Conservation (phyloP, 2,797 vertebrate genomes). For the Streptopelia turtur region DNA sequence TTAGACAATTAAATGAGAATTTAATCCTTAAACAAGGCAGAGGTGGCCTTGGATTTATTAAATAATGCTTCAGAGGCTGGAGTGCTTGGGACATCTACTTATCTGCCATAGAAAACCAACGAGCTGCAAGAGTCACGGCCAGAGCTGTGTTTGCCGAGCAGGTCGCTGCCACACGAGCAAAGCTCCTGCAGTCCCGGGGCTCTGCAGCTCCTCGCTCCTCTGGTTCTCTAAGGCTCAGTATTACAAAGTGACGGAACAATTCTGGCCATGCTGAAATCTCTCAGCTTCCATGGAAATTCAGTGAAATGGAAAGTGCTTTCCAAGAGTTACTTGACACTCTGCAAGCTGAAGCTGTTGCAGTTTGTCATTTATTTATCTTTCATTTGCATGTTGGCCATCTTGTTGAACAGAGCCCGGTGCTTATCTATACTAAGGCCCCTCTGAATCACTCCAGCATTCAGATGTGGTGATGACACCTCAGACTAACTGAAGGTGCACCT, state of each 20-base stretch:
- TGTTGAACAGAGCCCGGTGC: not conserved
- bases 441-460: not conserved
- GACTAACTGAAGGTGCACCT: not conserved
- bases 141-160: rapidly evolving
- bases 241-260: not conserved
- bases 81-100: not conserved
- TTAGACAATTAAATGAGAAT: not conserved
- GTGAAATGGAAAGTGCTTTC: conserved; percentile 33
- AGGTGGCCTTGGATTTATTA: not conserved
- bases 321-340: conserved; percentile 15
- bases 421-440: not conserved
- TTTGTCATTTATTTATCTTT: conserved; percentile 51
- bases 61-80: not conserved
- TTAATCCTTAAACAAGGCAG: not conserved
- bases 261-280: not conserved
- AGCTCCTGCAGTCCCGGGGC: not conserved
- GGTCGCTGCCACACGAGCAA: not conserved
- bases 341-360: conserved; percentile 20
- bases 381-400: conserved; percentile 26
- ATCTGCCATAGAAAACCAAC: not conserved
- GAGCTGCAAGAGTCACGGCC: rapidly evolving
- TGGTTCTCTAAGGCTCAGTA: not conserved
- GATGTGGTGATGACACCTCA: not conserved
- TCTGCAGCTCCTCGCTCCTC: not conserved
- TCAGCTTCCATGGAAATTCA: not conserved